Base-by-base conservation (phyloP, 1,140 invertebrate genomes). In the Agrilus planipennis region DNA sequence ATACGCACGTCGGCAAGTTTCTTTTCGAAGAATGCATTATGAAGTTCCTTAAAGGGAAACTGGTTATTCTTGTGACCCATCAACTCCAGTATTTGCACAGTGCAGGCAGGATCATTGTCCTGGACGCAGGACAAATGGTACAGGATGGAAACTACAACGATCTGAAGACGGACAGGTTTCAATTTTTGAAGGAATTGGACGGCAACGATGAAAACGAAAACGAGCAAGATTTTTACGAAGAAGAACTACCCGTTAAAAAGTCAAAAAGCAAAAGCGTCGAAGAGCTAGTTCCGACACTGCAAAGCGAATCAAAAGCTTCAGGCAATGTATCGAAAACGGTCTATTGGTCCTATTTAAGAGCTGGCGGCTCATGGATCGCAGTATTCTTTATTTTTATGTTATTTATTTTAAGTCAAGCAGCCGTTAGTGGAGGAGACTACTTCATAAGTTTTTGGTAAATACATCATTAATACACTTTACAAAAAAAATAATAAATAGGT, bases 71-170 rank as follows among this genome's bases (percentile, higher is more conserved):
- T 64, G 88, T 38, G 77, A 89, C 23, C 86, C 88, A 20, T 84
- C 88, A 91, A 58, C 61, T 89, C 34, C 84, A 88, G 54, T 89
- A 84, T 51, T 65, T 93, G 4, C 77, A 81, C 54, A 70, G 76
- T 31, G 85, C 84, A 2, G 77, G 88, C 50, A 70, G 71, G 60
- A 72, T 73, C 62, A 72, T 75, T 46, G 75, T 67, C 22, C 55
- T 78, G 51, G 71, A 74, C 34, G 69, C 78, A 49, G 77, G 77
- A 2, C 44, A 62, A 23, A 52, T 62, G 37, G 29, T 36, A 41
- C 38, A 18, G 39, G 67, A 68, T 19, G 66, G 63, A 5, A 60
- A 50, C 4, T 70, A 58, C 41, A 52, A 59, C 4, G 57, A 64
- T 22, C 35, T 70, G 52, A 23, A 46, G 44, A 9, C 54, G 46